Base-by-base conservation (phyloP, 1,140 invertebrate genomes). In the Drosophila triauraria region DNA sequence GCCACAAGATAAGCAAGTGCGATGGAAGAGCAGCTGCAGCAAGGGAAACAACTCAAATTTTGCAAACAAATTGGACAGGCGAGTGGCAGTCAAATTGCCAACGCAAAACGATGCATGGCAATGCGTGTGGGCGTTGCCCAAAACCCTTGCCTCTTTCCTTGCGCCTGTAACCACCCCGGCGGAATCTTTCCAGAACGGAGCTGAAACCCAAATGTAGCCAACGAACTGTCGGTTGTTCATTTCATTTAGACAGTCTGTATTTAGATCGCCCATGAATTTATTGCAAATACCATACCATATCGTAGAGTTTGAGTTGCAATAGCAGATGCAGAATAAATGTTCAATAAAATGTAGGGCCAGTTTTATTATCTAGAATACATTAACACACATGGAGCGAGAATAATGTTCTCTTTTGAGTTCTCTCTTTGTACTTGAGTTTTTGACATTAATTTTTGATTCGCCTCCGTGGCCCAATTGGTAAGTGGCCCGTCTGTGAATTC, bases 51-150 rank as follows among this genome's bases (percentile, higher is more conserved):
- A 43, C 60, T 40, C 40, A 61, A 35, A 43, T 63, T 56, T 72
- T 63, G 48, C 30, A 69, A 75, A 70, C 54, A 78, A 75, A 70
- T 75, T 58, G 53, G 63, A 80, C 53, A 72, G 70, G 57, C 70
- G 62, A 67, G 47, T 71, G 65, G 54, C 79, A 67, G 50, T 57
- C 60, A 53, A 64, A 50, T 61, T 56, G 58, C 46, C 32, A 43
- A 53, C n/a, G 40, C 47, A 59, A 50, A 46, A 27, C 50, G 56
- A 42, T 76, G 20, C 25, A 60, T 61, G 4, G 35, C 48, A 43
- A 23, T 61, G 60, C 35, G 44, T 46, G 64, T 64, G 27, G 59
- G 46, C 53, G 77, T 38, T 47, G 12, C 20, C 61, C 32, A 53
- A 23, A 35, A 20, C 27, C 54, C 56, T 27, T 17, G 3, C 20